These are phyloP conservation scores for Dynastes tityus DNA, from an alignment of 2,888 invertebrate genomes.

Conservation along the genomic window DNA sequence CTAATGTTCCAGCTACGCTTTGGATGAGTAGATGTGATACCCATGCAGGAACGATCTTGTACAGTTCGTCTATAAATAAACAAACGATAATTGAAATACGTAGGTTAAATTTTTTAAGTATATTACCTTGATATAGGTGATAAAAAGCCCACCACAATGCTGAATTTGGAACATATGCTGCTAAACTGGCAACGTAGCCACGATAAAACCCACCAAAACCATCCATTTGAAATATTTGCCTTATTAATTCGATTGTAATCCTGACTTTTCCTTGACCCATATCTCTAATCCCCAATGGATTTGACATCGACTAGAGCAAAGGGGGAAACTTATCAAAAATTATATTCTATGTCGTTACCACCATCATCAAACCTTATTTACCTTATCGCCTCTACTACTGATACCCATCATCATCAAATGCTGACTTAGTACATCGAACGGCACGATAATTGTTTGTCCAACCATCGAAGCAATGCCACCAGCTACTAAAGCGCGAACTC, in stretches of 20 bases:
- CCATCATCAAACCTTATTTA: conserved; percentile 57
- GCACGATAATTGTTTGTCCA: conserved; percentile 96
- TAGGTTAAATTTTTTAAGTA: not conserved
- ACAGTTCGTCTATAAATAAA: conserved; percentile 80
- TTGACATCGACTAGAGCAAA: conserved; percentile 52
- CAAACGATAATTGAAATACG: not conserved
- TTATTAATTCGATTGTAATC: conserved; percentile 83
- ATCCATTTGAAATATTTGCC: conserved; percentile 84
- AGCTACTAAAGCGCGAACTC: conserved; percentile 85
- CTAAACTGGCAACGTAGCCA: conserved; percentile 93
- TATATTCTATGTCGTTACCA: not conserved
- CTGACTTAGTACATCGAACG: conserved; percentile 96
- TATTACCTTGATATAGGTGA: conserved; percentile 90
- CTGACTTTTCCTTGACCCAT: conserved; percentile 77
- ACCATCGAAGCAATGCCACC: conserved; percentile 94
- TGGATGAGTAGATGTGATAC: conserved; percentile 89
- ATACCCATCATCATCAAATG: conserved; percentile 95
- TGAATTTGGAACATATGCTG: conserved; percentile 95
- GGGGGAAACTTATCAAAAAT: not conserved
- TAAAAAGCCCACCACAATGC: conserved; percentile 99
- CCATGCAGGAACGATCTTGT: conserved; percentile 81
- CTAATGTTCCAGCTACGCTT: conserved; percentile 91
- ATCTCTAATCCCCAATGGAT: conserved; percentile 81
- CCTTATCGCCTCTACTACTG: conserved; percentile 61
- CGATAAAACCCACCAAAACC: conserved; percentile 93